Base-by-base conservation (phyloP, 2,888 invertebrate genomes). In the Drosophila paranaensis region DNA sequence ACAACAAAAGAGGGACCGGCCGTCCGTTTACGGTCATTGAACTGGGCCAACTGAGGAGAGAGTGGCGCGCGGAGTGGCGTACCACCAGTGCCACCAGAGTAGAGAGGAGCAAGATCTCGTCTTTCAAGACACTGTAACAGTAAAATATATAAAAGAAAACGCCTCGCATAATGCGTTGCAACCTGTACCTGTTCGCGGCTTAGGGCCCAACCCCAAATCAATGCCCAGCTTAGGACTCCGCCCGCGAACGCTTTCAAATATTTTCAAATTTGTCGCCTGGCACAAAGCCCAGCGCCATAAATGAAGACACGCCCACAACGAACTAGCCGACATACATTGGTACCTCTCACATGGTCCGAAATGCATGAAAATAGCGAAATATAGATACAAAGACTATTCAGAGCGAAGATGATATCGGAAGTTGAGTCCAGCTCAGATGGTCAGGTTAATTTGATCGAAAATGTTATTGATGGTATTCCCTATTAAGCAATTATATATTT, bases 11-110 rank as follows among this genome's bases (percentile, higher is more conserved):
- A 68, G 71, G 67, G 71, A 65, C 67, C 71, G 63, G 66, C 81
- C 58, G 74, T 86, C 89, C 79, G 78, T 89, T 74, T 81, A 70
- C 88, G 84, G 84, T 84, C 89, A 84, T 74, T 84, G 89, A 84
- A 84, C 84, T 64, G 84, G 40, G 43, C 43, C 43, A 43, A 25
- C 40, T 27, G 58, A 40, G 58, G 58, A 58, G 43, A 58, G 67
- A 64, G 54, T 27, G 25, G 25, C 40, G 37, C 39, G 58, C 14
- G 72, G 50, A 64, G 62, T 20, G 42, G 2, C 42, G 16, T 16
- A 57, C 0, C 20, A 20, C 20, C 20, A 27, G 14, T 6, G 6
- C 13, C 30, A 1, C 48, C 48, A 30, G 27, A 4, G 54, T 9
- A 25, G 53, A 43, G 56, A 56, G 56, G 43, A 45, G 43, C 20